phyloP scores from a whole-genome alignment of 2,113 vertebrate genomes.

The Butastur rufipennis region DNA sequence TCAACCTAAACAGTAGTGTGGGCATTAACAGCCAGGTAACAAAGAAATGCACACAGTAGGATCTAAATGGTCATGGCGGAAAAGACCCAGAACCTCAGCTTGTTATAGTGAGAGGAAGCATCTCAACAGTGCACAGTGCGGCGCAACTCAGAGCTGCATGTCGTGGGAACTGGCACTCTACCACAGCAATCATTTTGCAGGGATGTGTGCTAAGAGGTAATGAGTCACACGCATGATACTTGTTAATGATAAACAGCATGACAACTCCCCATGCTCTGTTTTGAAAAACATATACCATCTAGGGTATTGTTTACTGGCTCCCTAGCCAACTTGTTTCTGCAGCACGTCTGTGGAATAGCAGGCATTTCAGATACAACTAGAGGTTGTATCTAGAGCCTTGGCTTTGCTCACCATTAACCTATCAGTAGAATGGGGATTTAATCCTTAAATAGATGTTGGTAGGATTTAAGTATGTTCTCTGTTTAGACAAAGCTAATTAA shows the following conservation, averaged over 20 bases:
- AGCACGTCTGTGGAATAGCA: not conserved
- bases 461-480: not conserved
- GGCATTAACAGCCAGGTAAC: not conserved
- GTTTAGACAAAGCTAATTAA: not conserved
- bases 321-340: not conserved
- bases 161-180: not conserved
- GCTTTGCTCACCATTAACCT: not conserved
- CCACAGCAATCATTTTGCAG: not conserved
- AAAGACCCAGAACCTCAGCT: not conserved
- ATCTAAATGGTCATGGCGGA: not conserved
- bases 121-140: not conserved
- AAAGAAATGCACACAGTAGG: not conserved
- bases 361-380: not conserved
- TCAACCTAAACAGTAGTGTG: not conserved
- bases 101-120: not conserved
- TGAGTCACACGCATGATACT: not conserved
- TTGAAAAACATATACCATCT: not conserved
- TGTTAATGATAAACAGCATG: slow-evolving; percentile 18
- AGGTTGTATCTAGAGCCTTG: not conserved
- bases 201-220: not conserved
- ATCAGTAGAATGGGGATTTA: not conserved
- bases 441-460: not conserved
- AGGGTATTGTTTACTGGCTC: slow-evolving; percentile 8
- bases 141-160: rapidly evolving
- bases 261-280: not conserved